phyloP scores from a whole-genome alignment of 2,888 invertebrate species.

The Ennomos erosarius region DNA sequence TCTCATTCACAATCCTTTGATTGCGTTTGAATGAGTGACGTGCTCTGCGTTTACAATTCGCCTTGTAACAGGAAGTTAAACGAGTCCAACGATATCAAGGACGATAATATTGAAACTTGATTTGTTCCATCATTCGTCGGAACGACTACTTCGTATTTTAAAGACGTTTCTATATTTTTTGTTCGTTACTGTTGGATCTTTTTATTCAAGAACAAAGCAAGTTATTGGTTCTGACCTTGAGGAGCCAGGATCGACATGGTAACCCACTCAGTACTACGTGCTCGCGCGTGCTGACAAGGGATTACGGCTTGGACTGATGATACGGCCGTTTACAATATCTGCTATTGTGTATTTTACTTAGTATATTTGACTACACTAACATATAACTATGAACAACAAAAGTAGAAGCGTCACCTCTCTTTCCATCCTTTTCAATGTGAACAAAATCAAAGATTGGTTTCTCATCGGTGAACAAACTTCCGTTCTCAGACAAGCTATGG shows the following conservation, averaged over 20 bases:
- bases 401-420: not conserved
- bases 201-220: constrained; percentile 32
- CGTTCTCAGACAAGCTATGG: constrained; percentile 65
- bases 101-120: constrained; percentile 70
- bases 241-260: constrained; percentile 65
- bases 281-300: constrained; percentile 66
- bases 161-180: constrained; percentile 22
- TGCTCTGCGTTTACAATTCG: constrained; percentile 76
- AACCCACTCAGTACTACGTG: constrained; percentile 76
- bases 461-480: constrained; percentile 42
- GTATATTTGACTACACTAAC: constrained; percentile 10
- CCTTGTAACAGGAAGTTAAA: constrained; percentile 77
- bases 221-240: constrained; percentile 65
- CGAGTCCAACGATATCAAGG: constrained; percentile 79
- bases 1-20: constrained; percentile 82
- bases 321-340: constrained; percentile 63
- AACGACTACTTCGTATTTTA: constrained; percentile 33
- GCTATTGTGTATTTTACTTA: constrained; percentile 34
- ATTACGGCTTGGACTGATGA: constrained; percentile 65
- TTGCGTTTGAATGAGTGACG: constrained; percentile 82
- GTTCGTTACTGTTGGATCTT: constrained; percentile 18
- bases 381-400: not conserved
- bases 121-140: constrained; percentile 56
- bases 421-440: not conserved
- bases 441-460: constrained; percentile 32